Evolutionary conservation across 2,797 vertebrate species (phyloP).

Genomic region (Antrozous pallidus): DNA sequence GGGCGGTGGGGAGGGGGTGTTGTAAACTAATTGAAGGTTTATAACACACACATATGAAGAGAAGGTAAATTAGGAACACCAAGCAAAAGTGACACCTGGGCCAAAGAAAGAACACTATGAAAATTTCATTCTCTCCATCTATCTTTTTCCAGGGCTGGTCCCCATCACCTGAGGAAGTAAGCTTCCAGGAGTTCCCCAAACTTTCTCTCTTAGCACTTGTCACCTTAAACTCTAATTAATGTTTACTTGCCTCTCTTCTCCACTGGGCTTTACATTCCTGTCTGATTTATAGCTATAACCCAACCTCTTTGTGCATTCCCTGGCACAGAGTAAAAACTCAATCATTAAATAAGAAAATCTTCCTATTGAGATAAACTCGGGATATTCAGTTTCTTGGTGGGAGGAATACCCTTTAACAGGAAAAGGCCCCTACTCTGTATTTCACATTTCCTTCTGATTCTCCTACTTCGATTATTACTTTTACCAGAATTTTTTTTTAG

Average conservation of each 20-base stretch:
- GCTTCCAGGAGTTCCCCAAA: not conserved
- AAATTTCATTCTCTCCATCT: not conserved
- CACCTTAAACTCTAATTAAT: conserved; percentile 39
- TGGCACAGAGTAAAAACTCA: not conserved
- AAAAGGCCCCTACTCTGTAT: not conserved
- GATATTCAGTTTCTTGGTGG: not conserved
- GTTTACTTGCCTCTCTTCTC: conserved; percentile 12
- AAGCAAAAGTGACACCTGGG: not conserved
- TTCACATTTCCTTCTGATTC: not conserved
- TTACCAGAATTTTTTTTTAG: not conserved
- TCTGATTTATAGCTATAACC: conserved; percentile 2
- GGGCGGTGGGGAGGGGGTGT: too few relatives aligned
- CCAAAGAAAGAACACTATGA: not conserved
- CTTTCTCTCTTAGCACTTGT: not conserved
- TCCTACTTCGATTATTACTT: not conserved
- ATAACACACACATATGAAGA: not conserved
- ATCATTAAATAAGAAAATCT: not conserved
- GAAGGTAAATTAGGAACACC: not conserved
- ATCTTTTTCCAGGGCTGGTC: not conserved
- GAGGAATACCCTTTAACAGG: not conserved
- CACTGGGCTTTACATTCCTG: not conserved
- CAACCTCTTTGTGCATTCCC: fast-evolving
- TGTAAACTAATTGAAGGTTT: not conserved
- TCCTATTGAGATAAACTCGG: not conserved
- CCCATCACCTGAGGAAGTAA: not conserved